Percentiles rank a stretch among this genome's conserved stretches.
These are phyloP conservation scores for Plecturocebus donacophilus DNA, from an alignment of 2,113 vertebrate species.

Conservation along the genomic window DNA sequence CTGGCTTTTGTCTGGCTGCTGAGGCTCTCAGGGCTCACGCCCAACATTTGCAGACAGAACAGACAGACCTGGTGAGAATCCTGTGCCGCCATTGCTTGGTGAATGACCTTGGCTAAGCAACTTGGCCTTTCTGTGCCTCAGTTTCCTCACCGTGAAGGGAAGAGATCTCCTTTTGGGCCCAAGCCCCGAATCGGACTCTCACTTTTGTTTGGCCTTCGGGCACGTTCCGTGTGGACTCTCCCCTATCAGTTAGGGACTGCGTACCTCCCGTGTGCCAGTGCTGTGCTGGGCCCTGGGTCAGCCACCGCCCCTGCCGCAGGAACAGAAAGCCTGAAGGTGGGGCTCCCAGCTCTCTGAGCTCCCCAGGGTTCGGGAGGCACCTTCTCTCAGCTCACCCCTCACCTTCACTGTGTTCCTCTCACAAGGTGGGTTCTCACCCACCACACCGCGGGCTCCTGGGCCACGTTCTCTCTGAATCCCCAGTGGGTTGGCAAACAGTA, in stretches of 20 bases:
- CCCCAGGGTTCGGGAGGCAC: rapidly evolving
- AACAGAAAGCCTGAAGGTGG: not conserved
- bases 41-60: not conserved
- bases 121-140: not conserved
- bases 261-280: too few species aligned
- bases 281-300: not conserved
- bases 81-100: not conserved
- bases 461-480: not conserved
- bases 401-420: not conserved
- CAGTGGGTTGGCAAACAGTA: not conserved
- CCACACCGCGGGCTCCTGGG: rapidly evolving
- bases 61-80: too few species aligned
- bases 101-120: not conserved
- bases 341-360: not conserved
- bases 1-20: too few species aligned
- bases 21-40: not conserved
- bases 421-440: rapidly evolving
- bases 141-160: not conserved
- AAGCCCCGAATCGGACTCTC: not conserved
- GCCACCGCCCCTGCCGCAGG: rapidly evolving
- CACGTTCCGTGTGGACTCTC: not conserved
- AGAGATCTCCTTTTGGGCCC: not conserved
- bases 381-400: not conserved
- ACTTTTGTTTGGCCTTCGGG: not conserved
- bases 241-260: not conserved